Evolutionary conservation across 1,140 invertebrate species (phyloP).

Genomic region (Mamestra configurata): DNA sequence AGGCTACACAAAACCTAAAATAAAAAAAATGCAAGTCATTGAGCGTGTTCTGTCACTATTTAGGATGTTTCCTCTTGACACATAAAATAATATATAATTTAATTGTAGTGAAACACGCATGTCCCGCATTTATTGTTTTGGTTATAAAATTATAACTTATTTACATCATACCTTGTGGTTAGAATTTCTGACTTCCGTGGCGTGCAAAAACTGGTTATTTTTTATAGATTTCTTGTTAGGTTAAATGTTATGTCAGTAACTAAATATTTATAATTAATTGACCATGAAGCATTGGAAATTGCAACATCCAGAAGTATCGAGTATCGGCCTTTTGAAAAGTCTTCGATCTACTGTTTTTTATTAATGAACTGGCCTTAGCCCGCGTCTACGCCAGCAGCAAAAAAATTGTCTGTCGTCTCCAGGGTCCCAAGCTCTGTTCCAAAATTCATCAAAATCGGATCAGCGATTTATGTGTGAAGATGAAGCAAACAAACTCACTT

Average conservation of each 20-base stretch:
- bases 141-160: neutral
- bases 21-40: slow-evolving; percentile 4
- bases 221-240: slow-evolving; percentile 4
- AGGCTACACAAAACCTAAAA: neutral
- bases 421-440: no score
- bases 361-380: no score
- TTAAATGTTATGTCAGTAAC: slow-evolving; percentile 5
- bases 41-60: slow-evolving; percentile 30
- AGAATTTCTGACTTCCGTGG: slow-evolving; percentile 6
- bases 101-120: slow-evolving; percentile 23
- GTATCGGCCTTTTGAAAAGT: neutral
- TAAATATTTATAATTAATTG: slow-evolving; percentile 20
- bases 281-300: slow-evolving; percentile 3
- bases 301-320: neutral
- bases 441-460: no score
- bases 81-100: slow-evolving; percentile 18
- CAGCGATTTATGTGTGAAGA: no score
- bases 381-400: no score
- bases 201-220: slow-evolving; percentile 11
- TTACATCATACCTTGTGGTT: slow-evolving; percentile 11
- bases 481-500: no score
- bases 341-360: no score
- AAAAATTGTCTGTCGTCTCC: no score
- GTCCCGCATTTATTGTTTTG: neutral
- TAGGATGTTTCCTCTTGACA: slow-evolving; percentile 32